Conservation (phyloP, 2,888 invertebrate species). For the Argynnis bischoffii region DNA sequence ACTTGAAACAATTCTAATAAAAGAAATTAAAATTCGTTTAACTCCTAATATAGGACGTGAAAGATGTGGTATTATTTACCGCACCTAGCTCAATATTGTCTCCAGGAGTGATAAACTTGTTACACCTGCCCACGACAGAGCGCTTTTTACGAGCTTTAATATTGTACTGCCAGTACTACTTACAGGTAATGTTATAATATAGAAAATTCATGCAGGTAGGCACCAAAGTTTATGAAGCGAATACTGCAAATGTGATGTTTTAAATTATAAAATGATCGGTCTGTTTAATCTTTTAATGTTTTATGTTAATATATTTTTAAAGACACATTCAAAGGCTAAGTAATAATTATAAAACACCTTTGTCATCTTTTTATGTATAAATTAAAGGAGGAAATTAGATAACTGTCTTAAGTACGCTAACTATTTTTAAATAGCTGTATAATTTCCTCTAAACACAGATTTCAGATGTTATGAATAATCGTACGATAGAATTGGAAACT, state of each 20-base stretch:
- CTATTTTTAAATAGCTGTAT: slow-evolving; percentile 13
- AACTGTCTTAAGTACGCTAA: slow-evolving; percentile 17
- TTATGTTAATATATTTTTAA: not conserved
- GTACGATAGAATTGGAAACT: slow-evolving; percentile 62
- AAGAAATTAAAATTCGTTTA: too few relatives aligned
- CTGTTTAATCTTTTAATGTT: not conserved
- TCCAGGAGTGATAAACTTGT: slow-evolving; percentile 73
- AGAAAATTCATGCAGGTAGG: slow-evolving; percentile 21
- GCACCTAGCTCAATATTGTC: slow-evolving; percentile 67
- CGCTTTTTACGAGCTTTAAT: slow-evolving; percentile 80
- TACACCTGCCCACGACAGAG: slow-evolving; percentile 78
- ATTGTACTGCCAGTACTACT: slow-evolving; percentile 82
- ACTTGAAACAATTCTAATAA: too few relatives aligned
- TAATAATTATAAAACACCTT: slow-evolving; percentile 10
- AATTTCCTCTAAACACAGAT: slow-evolving; percentile 51
- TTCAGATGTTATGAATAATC: slow-evolving; percentile 69
- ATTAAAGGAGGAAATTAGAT: not conserved
- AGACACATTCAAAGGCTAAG: not conserved
- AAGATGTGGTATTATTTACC: slow-evolving; percentile 79
- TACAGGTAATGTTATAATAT: slow-evolving; percentile 62
- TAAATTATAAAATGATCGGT: not conserved
- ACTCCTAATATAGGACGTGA: slow-evolving; percentile 72
- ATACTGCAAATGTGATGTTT: not conserved
- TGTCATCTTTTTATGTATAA: slow-evolving; percentile 11
- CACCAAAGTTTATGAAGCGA: slow-evolving; percentile 14